A percentile compares a stretch with the other conserved stretches of the same genome.
phyloP scores from a whole-genome alignment of 1,140 invertebrate genomes.

The Lordiphosa collinella region DNA sequence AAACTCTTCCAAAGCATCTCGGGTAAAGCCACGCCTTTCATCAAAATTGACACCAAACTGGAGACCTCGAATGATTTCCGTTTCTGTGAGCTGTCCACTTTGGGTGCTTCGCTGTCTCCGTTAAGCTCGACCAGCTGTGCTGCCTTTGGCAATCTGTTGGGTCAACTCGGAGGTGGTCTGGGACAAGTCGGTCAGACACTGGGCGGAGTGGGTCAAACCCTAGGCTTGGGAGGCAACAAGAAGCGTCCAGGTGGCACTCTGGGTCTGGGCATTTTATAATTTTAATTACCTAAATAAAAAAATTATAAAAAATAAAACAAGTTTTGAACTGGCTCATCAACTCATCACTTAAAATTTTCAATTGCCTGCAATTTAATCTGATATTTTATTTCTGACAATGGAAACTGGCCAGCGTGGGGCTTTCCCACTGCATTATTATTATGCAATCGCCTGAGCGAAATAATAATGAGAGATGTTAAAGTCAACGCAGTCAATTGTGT shows the following conservation, averaged over 20 bases:
- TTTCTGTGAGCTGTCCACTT: slow-evolving; percentile 83
- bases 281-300: no score
- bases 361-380: no score
- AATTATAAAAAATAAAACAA: no score
- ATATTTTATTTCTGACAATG: background rate
- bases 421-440: slow-evolving; percentile 34
- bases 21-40: slow-evolving; percentile 80
- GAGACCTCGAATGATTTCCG: slow-evolving; percentile 81
- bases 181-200: slow-evolving; percentile 25
- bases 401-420: slow-evolving; percentile 62
- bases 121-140: slow-evolving; percentile 81
- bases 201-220: slow-evolving; percentile 32
- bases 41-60: slow-evolving; percentile 81
- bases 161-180: slow-evolving; percentile 43
- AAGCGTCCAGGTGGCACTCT: slow-evolving; percentile 26
- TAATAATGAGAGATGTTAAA: slow-evolving; percentile 53
- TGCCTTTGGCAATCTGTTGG: slow-evolving; percentile 49
- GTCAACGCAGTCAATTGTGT: slow-evolving; percentile 18
- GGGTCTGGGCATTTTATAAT: slow-evolving; percentile 47
- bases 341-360: background rate
- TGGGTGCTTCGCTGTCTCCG: slow-evolving; percentile 81
- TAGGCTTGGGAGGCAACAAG: slow-evolving; percentile 27
- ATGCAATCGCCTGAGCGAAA: slow-evolving; percentile 43
- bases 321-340: background rate
- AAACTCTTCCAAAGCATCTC: slow-evolving; percentile 79